Evolutionary conservation across 1,140 invertebrate genomes (phyloP).

Genomic region (Drosophila kurseongensis): DNA sequence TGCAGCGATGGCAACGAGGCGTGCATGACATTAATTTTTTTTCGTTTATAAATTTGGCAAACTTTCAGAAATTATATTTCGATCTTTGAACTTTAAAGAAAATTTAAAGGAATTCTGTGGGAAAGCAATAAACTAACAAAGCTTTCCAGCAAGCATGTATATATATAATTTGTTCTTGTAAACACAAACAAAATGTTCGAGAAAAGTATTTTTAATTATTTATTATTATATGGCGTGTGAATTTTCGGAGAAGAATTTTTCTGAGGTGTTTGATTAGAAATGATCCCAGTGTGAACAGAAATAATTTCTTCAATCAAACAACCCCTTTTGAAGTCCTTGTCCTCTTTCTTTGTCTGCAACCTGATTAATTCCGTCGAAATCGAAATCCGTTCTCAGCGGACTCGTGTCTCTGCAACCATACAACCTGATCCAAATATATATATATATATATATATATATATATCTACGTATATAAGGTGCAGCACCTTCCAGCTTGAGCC

Average conservation of each 20-base stretch:
- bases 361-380: constrained; percentile 22
- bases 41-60: constrained; percentile 43
- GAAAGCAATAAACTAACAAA: constrained; percentile 13
- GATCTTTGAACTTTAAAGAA: constrained; percentile 18
- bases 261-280: neutral
- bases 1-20: constrained; percentile 35
- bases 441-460: neutral
- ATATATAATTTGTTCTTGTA: neutral
- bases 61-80: constrained; percentile 38
- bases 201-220: neutral
- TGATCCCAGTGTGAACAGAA: too few species aligned
- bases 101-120: neutral
- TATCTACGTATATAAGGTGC: neutral
- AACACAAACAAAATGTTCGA: neutral
- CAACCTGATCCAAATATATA: constrained; percentile 49
- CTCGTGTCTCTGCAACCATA: constrained; percentile 24
- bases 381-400: constrained; percentile 9
- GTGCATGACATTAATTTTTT: constrained; percentile 20
- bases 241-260: neutral
- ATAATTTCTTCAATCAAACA: neutral
- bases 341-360: neutral
- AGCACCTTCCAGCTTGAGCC: constrained; percentile 37
- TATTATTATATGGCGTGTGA: constrained; percentile 1
- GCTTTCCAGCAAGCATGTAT: neutral
- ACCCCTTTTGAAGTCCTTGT: neutral